Base-by-base conservation (phyloP, 2,113 vertebrate genomes). In the Nannospalax galili region DNA sequence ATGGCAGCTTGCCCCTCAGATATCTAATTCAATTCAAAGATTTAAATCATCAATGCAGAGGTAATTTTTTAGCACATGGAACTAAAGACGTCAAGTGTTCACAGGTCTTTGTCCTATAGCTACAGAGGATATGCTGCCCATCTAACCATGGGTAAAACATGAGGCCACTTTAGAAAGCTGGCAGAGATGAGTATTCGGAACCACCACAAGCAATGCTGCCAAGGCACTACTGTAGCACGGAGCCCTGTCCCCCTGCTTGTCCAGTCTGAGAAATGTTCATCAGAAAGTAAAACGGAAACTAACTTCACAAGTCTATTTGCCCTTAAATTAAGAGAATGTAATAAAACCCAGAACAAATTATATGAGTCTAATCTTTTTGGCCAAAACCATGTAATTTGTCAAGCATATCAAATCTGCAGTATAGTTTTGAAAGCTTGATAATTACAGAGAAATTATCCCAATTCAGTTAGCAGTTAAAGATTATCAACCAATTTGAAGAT, bases 1-100 rank as follows among this genome's bases (percentile, higher is more conserved):
- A 84, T 95, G 95, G 81, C 52, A 92, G 24, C 58, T 93, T 95
- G 30, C 69, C 86, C 67, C 48, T 74, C 6, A 64, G 77, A 95
- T 96, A 90, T 84, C 86, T 92, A 82, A 92, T 91, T 96, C 70
- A 72, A 32, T 64, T 85, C 87, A 96, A 82, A 95, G 72, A 90
- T 87, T 93, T 96, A 67, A 96, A 94, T 90, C 80, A 94, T 84
- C 28, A 94, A 69, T 72, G 19, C 56, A 89, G 40, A 95, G 80
- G 73, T 88, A 79, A 85, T 75, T 28, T 94, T 88, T 92, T 60
- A 85, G 19, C 77, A 65, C 56, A 69, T 48, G 56, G 32, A 35
- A 3, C 70, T 92, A 91, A 92, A 52, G 52, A 90, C 40, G 26
- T 94, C 78, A 80, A 77, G 70, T 58, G 40, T 24, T 78, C 48